A percentile compares a stretch with the other conserved stretches of the same genome.
These are phyloP conservation scores for Drosophila prolongata DNA, from an alignment of 2,888 invertebrate species.

Conservation along the genomic window DNA sequence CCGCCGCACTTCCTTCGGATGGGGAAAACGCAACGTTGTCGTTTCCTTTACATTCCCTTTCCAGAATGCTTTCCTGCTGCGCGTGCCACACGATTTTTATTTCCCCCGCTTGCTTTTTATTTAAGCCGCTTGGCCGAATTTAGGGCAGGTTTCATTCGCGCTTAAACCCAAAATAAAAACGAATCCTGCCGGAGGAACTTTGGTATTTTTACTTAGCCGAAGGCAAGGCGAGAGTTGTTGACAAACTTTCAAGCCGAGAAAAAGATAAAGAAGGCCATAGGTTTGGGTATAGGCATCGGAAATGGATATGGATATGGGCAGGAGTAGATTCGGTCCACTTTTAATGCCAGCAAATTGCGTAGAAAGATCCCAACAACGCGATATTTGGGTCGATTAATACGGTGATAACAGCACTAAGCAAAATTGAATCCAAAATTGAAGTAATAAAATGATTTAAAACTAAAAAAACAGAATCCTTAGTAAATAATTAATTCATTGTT, in stretches of 20 bases:
- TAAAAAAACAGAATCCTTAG: too few relatives aligned
- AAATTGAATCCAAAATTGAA: too few relatives aligned
- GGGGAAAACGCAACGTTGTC: constrained; percentile 69
- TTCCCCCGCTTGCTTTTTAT: constrained; percentile 14
- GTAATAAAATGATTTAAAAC: too few relatives aligned
- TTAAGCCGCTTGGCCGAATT: constrained; percentile 76
- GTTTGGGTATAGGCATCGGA: constrained; percentile 2
- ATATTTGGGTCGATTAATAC: background rate
- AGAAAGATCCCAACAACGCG: background rate
- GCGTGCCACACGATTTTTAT: constrained; percentile 50
- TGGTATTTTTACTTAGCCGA: constrained; percentile 39
- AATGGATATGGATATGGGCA: constrained; percentile 11
- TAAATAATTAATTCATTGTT: too few relatives aligned
- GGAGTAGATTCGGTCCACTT: background rate
- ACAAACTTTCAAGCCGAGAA: constrained; percentile 56
- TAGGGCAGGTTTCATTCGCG: constrained; percentile 73
- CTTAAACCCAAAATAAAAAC: constrained; percentile 43
- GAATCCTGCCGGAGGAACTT: constrained; percentile 29
- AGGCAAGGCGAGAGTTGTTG: constrained; percentile 35
- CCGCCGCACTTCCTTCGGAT: background rate
- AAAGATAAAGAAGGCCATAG: constrained; percentile 6
- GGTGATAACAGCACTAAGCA: too few relatives aligned
- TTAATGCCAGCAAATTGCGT: constrained; percentile 15
- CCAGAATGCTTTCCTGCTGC: constrained; percentile 32
- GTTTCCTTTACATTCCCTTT: constrained; percentile 43